Evolutionary conservation across 1,140 invertebrate species (phyloP), one percentile per base, ranked within the genome.

Genomic region (Ephestia elutella): DNA sequence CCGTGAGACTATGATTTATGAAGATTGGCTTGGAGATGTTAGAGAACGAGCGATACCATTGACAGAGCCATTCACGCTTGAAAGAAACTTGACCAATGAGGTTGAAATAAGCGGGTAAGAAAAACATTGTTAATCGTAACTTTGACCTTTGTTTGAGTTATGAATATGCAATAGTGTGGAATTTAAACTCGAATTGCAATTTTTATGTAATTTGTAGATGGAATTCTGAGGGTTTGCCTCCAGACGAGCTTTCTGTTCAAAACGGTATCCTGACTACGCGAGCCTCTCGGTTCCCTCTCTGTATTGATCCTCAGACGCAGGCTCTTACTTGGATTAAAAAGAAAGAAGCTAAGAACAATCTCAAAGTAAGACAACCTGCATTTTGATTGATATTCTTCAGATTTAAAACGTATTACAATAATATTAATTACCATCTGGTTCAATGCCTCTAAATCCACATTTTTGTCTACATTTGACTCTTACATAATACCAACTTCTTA

Each of bases 231-330:
- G 93, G 94, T 18, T 86, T 98, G n/a, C 95, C 96, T 2, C 93
- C 94, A n/a, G 96, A 98, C 81, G 96, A 97, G 73, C 77, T 97
- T 15, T 97, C 96, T 2, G 90, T 97, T 17, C 96, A 98, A 87
- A 98, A 98, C 84, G 96, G 95, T 50, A 96, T 98, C 56, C 84
- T 98, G 0, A 96, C 95, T 0, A 92, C 91, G 1, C 88, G 92
- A 49, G 92, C 94, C 0, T 94, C 93, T 0, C 91, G 95, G 59
- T 96, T 95, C 80, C 95, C 96, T 0, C 87, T 98, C 3, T 98
- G 96, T 74, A 97, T 98, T 60, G 97, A 98, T 89, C 96, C 96
- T 0, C 96, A 98, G 71, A 91, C 94, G 51, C 96, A 97, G 80
- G 96, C 96, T 0, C 79, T 96, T 0, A 93, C 94, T 57, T 97